These are phyloP conservation scores for Hemicentrotus pulcherrimus DNA, from an alignment of 35 echinoderm and acorn worm species.

Conservation along the genomic window DNA sequence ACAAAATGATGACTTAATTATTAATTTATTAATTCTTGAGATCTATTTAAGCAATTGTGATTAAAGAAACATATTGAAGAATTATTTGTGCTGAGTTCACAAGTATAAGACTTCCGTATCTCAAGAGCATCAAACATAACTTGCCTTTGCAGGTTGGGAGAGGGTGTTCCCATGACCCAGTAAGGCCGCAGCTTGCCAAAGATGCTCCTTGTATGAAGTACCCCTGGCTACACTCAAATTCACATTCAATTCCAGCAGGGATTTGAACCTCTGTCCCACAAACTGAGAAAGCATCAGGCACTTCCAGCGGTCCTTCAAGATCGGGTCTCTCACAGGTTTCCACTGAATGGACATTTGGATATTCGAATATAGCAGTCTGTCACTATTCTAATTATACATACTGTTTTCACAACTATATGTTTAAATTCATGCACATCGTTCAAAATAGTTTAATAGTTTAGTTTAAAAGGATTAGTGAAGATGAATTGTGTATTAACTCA, in stretches of 20 bases:
- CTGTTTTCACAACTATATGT: not conserved
- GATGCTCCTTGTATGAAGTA: slow-evolving; percentile 45
- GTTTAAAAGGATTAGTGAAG: too few relatives aligned
- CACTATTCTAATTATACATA: not conserved
- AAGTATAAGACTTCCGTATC: too few relatives aligned
- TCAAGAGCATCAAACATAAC: not conserved
- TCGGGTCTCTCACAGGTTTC: slow-evolving; percentile 30
- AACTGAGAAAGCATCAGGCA: slow-evolving; percentile 8
- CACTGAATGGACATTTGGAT: not conserved
- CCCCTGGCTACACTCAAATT: slow-evolving; percentile 27
- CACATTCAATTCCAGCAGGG: slow-evolving; percentile 35
- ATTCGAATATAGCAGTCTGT: too few relatives aligned
- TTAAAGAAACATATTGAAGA: too few relatives aligned
- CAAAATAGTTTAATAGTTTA: not conserved
- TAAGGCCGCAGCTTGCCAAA: slow-evolving; percentile 9
- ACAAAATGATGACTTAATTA: too few relatives aligned
- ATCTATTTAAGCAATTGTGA: too few relatives aligned
- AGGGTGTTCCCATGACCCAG: slow-evolving; percentile 2
- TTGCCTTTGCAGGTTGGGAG: slow-evolving; percentile 47
- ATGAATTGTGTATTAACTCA: too few relatives aligned
- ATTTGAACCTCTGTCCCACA: not conserved
- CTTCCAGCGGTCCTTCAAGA: slow-evolving; percentile 21
- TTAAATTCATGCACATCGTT: not conserved
- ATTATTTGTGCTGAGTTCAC: too few relatives aligned
- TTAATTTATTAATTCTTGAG: too few relatives aligned